Evolutionary conservation across 1,140 invertebrate species (phyloP), one percentile per base, ranked within the genome.

Genomic region (Lysiphlebus fabarum): DNA sequence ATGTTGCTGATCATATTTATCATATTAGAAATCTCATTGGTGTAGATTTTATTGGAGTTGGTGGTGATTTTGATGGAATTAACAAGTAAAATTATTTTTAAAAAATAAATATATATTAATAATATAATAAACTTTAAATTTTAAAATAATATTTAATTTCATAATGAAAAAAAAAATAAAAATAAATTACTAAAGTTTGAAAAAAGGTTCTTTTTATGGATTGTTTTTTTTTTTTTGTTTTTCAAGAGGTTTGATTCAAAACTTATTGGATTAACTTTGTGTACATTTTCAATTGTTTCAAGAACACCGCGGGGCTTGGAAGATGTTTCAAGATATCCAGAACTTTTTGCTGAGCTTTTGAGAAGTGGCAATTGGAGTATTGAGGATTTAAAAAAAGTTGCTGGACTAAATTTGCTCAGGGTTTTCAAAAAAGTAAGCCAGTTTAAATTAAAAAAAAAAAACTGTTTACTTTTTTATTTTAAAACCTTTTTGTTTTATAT

Each of bases 311-410:
- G 87, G 73, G 93, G 92, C 11, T 81, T 96, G 44, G 92, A 96
- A 78, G 93, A 96, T 73, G 92, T 94, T 7, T 93, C 92, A 1
- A 91, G 86, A 62, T 96, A 95, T 80, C 93, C 94, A 1, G 84
- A 88, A 58, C 79, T 96, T 47, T 95, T 90, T 73, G 89, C 89
- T 33, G 90, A 91, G 76, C 77, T 92, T 41, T 84, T 93, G 65
- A 87, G 88, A 9, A 84, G 82, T 47, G 86, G 88, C n/a, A 86
- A 87, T 34, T 95, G 92, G 91, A 86, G 84, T 50, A 84, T 88
- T 54, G 85, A 87, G 17, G 91, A 95, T 72, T 79, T 96, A 40
- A 90, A 91, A 62, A 95, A 95, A 79, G 79, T 96, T 61, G 92
- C 92, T 7, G 93, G 92, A 26, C 82, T 89, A 54, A 96, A 95